Conservation (phyloP, 1,140 invertebrate species). For the Bombyx mori region ASM3026992v2 NC_085119.1:6878001-6878500, state of each 20-base stretch:
- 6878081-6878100: conserved; percentile 62
- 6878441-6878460: too few relatives aligned
- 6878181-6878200: conserved; percentile 52
- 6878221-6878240: conserved; percentile 63
- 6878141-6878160: conserved; percentile 40
- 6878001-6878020: conserved; percentile 71
- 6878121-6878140: conserved; percentile 60
- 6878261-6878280: conserved; percentile 65
- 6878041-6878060: conserved; percentile 34
- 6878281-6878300: conserved; percentile 55
- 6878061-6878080: conserved; percentile 31
- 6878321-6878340: conserved; percentile 16
- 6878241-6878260: conserved; percentile 43
- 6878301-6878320: conserved; percentile 37
- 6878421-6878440: too few relatives aligned
- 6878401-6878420: too few relatives aligned
- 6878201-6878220: conserved; percentile 57
- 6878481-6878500: too few relatives aligned
- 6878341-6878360: conserved; percentile 6
- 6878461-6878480: too few relatives aligned
- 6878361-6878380: conserved; percentile 20
- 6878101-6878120: conserved; percentile 67
- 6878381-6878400: conserved; percentile 51
- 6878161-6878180: conserved; percentile 51
- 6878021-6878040: conserved; percentile 39